phyloP scores from a whole-genome alignment of 1,140 invertebrate species.

The Bombus pyrosoma region DNA sequence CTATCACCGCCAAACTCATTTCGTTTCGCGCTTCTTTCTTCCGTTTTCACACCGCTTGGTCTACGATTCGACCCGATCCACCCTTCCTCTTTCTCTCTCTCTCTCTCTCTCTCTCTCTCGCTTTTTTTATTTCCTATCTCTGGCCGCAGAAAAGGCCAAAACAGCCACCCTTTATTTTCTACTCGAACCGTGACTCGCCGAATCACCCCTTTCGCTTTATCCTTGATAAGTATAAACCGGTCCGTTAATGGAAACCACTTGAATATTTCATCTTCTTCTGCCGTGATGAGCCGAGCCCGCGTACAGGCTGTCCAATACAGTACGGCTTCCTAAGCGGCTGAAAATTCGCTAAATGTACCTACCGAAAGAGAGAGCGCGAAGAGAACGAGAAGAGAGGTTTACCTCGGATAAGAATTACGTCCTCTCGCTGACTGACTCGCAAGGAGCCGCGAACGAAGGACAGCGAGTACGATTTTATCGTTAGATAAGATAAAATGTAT shows the following conservation, averaged over 20 bases:
- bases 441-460: neutral
- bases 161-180: slow-evolving; percentile 60
- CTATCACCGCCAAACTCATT: neutral
- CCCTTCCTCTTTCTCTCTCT: neutral
- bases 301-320: neutral
- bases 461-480: neutral
- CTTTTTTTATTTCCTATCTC: too few species aligned
- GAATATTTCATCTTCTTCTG: slow-evolving; percentile 77
- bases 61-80: neutral
- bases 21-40: neutral
- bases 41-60: neutral
- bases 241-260: slow-evolving; percentile 80
- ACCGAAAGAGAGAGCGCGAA: too few species aligned
- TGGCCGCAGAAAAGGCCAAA: neutral
- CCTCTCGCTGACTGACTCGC: neutral
- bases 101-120: too few species aligned
- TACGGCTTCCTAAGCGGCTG: neutral
- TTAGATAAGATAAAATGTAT: too few species aligned
- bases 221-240: slow-evolving; percentile 79
- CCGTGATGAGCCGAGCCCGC: slow-evolving; percentile 56
- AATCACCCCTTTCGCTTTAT: slow-evolving; percentile 78
- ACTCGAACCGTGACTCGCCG: slow-evolving; percentile 71
- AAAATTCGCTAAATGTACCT: slow-evolving; percentile 18
- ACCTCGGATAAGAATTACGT: neutral
- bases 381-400: neutral